phyloP scores from a whole-genome alignment of 2,797 vertebrate genomes.

The Erithacus rubecula region DNA sequence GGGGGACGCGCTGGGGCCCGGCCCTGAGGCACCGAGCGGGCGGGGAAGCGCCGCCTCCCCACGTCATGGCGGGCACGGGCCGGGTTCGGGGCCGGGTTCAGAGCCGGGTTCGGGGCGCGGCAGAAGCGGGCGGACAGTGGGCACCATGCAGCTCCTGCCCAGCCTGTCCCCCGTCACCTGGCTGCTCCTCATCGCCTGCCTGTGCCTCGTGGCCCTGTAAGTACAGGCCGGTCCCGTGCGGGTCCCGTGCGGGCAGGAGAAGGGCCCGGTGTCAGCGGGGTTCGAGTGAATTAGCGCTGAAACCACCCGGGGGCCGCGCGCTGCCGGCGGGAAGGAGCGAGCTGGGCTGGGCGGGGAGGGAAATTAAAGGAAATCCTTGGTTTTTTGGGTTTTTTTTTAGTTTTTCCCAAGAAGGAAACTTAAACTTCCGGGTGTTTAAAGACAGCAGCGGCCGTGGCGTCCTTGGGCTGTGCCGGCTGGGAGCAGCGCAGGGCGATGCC shows the following conservation, averaged over 20 bases:
- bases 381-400: background rate
- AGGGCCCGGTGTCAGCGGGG: background rate
- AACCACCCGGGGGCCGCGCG: background rate
- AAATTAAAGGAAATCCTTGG: background rate
- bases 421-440: background rate
- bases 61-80: background rate
- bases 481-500: background rate
- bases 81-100: fast-evolving
- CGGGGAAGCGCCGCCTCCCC: background rate
- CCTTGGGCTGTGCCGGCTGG: background rate
- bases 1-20: fast-evolving
- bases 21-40: background rate
- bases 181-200: background rate
- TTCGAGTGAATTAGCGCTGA: background rate
- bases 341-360: background rate
- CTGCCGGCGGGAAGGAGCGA: background rate
- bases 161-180: background rate
- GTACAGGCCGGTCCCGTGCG: background rate
- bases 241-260: background rate
- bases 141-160: background rate
- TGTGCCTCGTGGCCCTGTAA: constrained; percentile 29
- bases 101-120: fast-evolving
- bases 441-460: background rate
- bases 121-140: background rate
- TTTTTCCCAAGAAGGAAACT: background rate